These are phyloP conservation scores for Aphelinus atriplicis DNA, from an alignment of 1,140 invertebrate species.

Conservation along the genomic window DNA sequence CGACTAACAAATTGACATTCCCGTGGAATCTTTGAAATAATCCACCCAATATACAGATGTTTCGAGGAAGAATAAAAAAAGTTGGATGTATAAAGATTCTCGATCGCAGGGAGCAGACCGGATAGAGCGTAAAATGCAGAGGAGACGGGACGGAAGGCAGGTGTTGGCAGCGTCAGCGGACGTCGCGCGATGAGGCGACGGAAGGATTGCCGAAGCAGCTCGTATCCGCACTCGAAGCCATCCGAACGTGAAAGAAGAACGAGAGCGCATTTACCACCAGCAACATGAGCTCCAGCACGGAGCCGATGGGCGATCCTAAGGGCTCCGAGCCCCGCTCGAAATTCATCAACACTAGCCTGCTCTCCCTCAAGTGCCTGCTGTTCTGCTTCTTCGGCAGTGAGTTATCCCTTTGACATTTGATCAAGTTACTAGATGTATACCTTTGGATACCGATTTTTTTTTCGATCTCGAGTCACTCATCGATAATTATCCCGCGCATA, in stretches of 20 bases:
- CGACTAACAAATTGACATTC: too few species aligned
- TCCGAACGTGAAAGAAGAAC: background rate
- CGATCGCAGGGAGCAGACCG: background rate
- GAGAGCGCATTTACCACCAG: background rate
- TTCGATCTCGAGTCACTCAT: too few species aligned
- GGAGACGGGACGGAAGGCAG: background rate
- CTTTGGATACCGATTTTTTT: too few species aligned
- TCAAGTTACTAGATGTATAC: background rate
- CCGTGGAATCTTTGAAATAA: too few species aligned
- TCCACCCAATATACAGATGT: too few species aligned
- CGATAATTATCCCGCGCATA: too few species aligned
- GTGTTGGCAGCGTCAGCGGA: background rate
- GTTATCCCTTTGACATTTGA: background rate
- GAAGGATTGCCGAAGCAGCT: background rate
- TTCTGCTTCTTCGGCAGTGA: slow-evolving; percentile 67
- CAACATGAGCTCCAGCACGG: slow-evolving; percentile 48
- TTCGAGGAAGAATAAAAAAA: too few species aligned
- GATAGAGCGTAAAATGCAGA: background rate
- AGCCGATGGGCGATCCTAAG: slow-evolving; percentile 48
- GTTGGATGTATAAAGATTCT: background rate
- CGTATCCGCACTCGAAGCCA: background rate
- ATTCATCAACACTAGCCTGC: slow-evolving; percentile 58
- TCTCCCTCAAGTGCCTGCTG: slow-evolving; percentile 65
- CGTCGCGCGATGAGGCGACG: slow-evolving; percentile 24
- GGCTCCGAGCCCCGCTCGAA: slow-evolving; percentile 41